Conservation (phyloP, 1,140 invertebrate species). For the Drosophila nigrodunni region DNA sequence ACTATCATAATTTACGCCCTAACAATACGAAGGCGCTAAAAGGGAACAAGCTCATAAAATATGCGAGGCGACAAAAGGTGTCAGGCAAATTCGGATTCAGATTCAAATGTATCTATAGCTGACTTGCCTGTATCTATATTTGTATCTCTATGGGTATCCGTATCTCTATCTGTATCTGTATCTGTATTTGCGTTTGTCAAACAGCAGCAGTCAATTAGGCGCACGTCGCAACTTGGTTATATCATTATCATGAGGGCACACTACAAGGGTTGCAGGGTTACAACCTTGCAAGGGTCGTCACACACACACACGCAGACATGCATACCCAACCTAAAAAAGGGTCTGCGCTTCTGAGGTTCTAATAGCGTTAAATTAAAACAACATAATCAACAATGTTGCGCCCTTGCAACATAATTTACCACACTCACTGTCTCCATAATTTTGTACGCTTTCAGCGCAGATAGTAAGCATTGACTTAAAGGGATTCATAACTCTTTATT, state of each 20-base stretch:
- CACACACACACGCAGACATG: not conserved
- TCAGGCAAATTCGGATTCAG: slow-evolving; percentile 13
- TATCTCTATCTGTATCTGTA: slow-evolving; percentile 15
- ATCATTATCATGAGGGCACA: slow-evolving; percentile 40
- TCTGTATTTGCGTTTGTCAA: slow-evolving; percentile 76
- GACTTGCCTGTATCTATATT: not conserved
- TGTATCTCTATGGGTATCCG: not conserved
- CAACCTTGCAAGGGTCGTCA: slow-evolving; percentile 28
- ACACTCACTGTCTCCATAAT: slow-evolving; percentile 18
- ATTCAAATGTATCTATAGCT: slow-evolving; percentile 28
- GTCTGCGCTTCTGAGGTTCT: slow-evolving; percentile 49
- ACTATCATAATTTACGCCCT: slow-evolving; percentile 33
- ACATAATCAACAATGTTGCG: slow-evolving; percentile 75
- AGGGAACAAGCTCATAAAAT: slow-evolving; percentile 50
- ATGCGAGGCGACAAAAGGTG: slow-evolving; percentile 48
- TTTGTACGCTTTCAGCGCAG: slow-evolving; percentile 15
- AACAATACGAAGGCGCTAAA: slow-evolving; percentile 46
- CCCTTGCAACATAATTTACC: slow-evolving; percentile 72
- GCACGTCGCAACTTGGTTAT: slow-evolving; percentile 45
- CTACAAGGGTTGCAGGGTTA: slow-evolving; percentile 34
- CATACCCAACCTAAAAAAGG: slow-evolving; percentile 12
- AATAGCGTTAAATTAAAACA: slow-evolving; percentile 84
- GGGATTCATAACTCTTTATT: slow-evolving; percentile 54
- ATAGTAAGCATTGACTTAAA: slow-evolving; percentile 46
- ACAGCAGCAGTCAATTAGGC: slow-evolving; percentile 80